Percentiles rank a stretch among this genome's conserved stretches.
These are phyloP conservation scores for Oegoconia quadripuncta DNA, from an alignment of 2,888 invertebrate genomes.

Conservation along the genomic window DNA sequence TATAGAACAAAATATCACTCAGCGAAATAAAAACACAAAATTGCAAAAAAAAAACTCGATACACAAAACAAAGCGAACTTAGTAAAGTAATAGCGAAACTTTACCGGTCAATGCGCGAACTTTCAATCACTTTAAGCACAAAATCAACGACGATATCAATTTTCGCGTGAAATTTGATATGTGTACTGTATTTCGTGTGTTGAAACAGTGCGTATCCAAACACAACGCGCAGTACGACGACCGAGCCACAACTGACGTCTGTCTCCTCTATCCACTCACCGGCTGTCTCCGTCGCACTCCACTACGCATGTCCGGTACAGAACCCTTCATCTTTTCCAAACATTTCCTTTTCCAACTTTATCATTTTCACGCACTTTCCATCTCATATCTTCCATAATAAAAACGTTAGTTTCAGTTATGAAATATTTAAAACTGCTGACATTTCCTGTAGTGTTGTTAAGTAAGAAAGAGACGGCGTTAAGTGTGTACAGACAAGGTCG, in stretches of 20 bases:
- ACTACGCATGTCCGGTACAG: conserved; percentile 73
- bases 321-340: conserved; percentile 2
- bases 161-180: conserved; percentile 77
- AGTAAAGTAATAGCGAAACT: conserved; percentile 33
- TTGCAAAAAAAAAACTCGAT: conserved; percentile 45
- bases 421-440: neutral
- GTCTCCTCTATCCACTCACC: conserved; percentile 32
- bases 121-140: conserved; percentile 64
- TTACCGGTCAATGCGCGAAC: conserved; percentile 59
- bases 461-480: conserved; percentile 41
- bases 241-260: conserved; percentile 64
- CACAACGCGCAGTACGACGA: conserved; percentile 54
- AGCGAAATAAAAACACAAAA: conserved; percentile 62
- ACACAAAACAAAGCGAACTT: conserved; percentile 34
- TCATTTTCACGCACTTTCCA: conserved; percentile 11
- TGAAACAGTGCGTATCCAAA: conserved; percentile 23
- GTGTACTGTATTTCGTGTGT: conserved; percentile 55
- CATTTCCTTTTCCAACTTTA: conserved; percentile 1
- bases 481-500: conserved; percentile 50
- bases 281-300: conserved; percentile 61
- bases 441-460: conserved; percentile 5
- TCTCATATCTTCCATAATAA: conserved; percentile 10
- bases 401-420: conserved; percentile 11
- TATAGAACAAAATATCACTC: conserved; percentile 54
- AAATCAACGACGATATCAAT: conserved; percentile 73